Base-by-base conservation (phyloP, 2,888 invertebrate species). In the Amaurobius ferox region DNA sequence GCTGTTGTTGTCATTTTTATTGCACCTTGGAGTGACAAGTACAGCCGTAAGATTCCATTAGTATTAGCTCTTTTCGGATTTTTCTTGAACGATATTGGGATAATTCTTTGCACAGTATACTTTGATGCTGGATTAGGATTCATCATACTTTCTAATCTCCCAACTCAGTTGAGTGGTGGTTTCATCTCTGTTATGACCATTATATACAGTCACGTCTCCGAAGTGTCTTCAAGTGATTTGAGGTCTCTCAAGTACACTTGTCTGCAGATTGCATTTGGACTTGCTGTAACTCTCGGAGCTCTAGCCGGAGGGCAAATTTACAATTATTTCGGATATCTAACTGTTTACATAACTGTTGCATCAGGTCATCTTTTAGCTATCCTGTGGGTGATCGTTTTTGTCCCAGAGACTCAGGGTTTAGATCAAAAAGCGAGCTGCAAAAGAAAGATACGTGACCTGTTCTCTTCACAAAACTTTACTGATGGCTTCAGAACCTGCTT, bases 231-330 rank as follows among this genome's bases (percentile, higher is more conserved):
- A 0, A 19, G 72, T 19, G 74, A 85, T 29, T 44, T 64, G 0
- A 44, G 88, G 40, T 86, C 88, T 0, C n/a, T 80, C 5, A 67
- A 83, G 28, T 76, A 81, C 32, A 71, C 73, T 3, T 66, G 73
- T 26, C 39, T 87, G 11, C 87, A 88, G 23, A 81, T 86, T 73
- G 83, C 89, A 72, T 93, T 95, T 89, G 96, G 96, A 91, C 92
- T 96, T 88, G 96, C 95, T 64, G 93, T 93, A 90, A 93, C 93
- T 88, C 61, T 80, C 0, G 80, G 87, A 1, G 73, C 80, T 7
- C 28, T 87, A n/a, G 32, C 77, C 0, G 87, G 87, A 23, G 87
- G 87, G 1, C 61, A 72, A 28, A 23, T 87, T 13, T 87, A 73
- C 23, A n/a, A 72, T 16, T 55, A 35, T 29, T 87, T 48, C 16